Percentiles rank a stretch among this genome's conserved stretches.
Evolutionary conservation across 2,113 vertebrate species (phyloP).

Genomic region (Bungarus multicinctus): DNA sequence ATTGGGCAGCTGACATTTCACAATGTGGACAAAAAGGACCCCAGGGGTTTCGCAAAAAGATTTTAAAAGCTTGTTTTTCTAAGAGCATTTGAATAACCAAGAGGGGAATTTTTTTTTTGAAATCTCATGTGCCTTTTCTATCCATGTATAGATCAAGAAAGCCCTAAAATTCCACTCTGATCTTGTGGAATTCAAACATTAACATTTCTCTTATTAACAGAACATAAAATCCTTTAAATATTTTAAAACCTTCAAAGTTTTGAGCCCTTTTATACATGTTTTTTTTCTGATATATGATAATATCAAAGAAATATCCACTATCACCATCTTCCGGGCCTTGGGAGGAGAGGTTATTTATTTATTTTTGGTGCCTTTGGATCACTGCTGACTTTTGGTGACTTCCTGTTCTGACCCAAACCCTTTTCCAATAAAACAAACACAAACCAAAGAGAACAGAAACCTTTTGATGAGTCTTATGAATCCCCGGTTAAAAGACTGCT

Average conservation of each 20-base stretch:
- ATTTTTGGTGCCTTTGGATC: too few relatives aligned
- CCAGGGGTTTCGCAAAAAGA: not conserved
- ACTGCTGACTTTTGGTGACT: too few relatives aligned
- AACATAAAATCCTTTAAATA: not conserved
- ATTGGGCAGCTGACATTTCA: not conserved
- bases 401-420: too few relatives aligned
- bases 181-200: not conserved
- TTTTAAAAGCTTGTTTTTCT: not conserved
- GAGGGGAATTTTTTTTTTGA: too few relatives aligned
- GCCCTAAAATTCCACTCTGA: not conserved
- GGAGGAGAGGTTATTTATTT: not conserved
- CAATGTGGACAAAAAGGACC: not conserved
- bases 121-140: not conserved
- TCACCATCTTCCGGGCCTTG: not conserved
- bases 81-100: not conserved
- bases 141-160: not conserved
- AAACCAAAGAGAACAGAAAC: too few relatives aligned
- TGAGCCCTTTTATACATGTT: not conserved
- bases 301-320: not conserved
- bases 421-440: too few relatives aligned
- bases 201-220: not conserved
- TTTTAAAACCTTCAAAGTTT: not conserved
- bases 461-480: too few relatives aligned
- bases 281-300: not conserved
- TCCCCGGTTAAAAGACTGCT: too few relatives aligned